Evolutionary conservation across 2,113 vertebrate genomes (phyloP).

Genomic region (Albula goreensis): DNA sequence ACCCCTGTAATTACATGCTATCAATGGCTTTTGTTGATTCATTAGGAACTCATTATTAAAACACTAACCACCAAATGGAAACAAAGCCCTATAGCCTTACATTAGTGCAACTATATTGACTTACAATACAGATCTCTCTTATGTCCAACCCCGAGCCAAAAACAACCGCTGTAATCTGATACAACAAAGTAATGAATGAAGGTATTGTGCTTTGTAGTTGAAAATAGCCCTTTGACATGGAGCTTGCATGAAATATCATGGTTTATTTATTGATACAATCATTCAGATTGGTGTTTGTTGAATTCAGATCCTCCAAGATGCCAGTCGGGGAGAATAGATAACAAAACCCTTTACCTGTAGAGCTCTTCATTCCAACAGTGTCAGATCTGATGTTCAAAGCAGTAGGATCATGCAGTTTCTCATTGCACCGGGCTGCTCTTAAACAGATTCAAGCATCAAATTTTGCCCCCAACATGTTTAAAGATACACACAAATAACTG

Average conservation of each 20-base stretch:
- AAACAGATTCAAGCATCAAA: neutral
- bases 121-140: neutral
- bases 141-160: neutral
- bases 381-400: neutral
- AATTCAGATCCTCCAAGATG: neutral
- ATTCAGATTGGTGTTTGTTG: no score
- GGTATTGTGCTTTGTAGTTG: neutral
- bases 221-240: slow-evolving; percentile 9
- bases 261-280: slow-evolving; percentile 7
- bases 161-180: neutral
- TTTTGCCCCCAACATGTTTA: neutral
- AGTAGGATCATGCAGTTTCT: neutral
- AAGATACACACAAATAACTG: neutral
- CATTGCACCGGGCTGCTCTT: no score
- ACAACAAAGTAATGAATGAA: slow-evolving; percentile 12
- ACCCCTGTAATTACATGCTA: slow-evolving; percentile 28
- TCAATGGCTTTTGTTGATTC: slow-evolving; percentile 27
- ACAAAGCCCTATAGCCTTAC: slow-evolving; percentile 2
- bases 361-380: neutral
- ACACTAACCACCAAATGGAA: slow-evolving; percentile 7
- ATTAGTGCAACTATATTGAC: neutral
- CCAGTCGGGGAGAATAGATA: neutral
- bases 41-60: slow-evolving; percentile 22
- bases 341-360: neutral
- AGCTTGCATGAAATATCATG: neutral